Evolutionary conservation across 2,113 vertebrate genomes (phyloP), one percentile per base, ranked within the genome.

Genomic region (Eidolon helvum): DNA sequence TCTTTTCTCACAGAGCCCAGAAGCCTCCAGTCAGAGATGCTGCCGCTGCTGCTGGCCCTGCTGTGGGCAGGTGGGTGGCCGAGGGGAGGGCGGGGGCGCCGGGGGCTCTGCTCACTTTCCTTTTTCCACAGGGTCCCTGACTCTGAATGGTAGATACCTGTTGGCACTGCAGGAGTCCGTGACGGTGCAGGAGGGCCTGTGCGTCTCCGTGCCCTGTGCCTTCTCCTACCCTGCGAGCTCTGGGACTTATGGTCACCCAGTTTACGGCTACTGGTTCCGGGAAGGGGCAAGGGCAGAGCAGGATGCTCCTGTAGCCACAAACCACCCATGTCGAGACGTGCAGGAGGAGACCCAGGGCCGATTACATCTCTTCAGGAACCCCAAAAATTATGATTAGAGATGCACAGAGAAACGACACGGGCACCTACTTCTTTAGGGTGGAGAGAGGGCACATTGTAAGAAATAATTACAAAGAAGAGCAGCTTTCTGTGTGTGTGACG

Each of bases 111-210:
- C 28, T 90, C 11, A 90, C 30, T 21, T 59, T 75, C 0, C 4
- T 61, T 24, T 85, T 33, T 26, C 26, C 35, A 9, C 74, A 96
- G 84, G 93, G 43, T 35, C 72, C 38, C 26, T 74, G 77, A 7
- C 72, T 72, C 59, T 59, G 61, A 0, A 0, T 0, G 0, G 0
- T 0, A 0, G 0, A 0, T 90, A 0, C 14, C 0, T 0, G 5
- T 4, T 97, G 66, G 0, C 0, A 0, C 15, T 71, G 3, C 3
- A 24, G 5, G 0, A 0, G 0, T 0, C 5, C 0, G 11, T 94
- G 53, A 72, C 0, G 0, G 96, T 97, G 12, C 86, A 95, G 55
- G 65, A 87, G 50, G 94, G 97, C 15, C 57, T 94, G 63, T 91
- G 82, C 2, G 10, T 86, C 45, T 35, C 1, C 0, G 68, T 98